Conservation (phyloP, 2,888 invertebrate species). For the Agrotis ipsilon region DNA sequence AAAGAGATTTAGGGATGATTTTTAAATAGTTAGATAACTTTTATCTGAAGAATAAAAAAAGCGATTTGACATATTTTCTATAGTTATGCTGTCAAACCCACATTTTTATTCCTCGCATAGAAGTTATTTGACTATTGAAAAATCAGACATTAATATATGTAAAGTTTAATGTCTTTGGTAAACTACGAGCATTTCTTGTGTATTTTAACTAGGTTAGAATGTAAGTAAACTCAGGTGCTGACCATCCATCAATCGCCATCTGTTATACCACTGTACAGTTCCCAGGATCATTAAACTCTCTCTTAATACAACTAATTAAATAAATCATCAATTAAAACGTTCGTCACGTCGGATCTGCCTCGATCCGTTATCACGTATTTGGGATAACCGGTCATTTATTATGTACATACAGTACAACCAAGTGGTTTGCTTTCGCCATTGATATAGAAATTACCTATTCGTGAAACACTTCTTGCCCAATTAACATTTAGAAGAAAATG, state of each 20-base stretch:
- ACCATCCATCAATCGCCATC: not conserved
- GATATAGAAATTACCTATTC: conserved; percentile 8
- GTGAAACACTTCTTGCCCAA: conserved; percentile 8
- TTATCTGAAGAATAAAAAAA: no score
- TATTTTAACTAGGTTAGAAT: no score
- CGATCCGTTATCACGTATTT: conserved; percentile 3
- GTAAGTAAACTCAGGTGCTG: not conserved
- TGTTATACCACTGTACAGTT: conserved; percentile 16
- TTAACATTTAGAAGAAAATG: no score
- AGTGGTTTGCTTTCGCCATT: conserved; percentile 32
- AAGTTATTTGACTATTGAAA: no score
- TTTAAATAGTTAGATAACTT: no score
- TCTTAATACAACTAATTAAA: conserved; percentile 4
- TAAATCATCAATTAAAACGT: conserved; percentile 31
- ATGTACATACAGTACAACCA: conserved; percentile 10
- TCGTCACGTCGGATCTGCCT: conserved; percentile 26
- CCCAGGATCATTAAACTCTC: conserved; percentile 33
- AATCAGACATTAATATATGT: no score
- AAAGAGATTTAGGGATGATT: no score
- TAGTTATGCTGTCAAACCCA: no score
- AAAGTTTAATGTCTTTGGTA: no score
- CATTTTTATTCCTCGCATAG: no score
- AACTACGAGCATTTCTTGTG: no score
- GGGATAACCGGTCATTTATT: conserved; percentile 33
- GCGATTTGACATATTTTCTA: no score